phyloP scores from a whole-genome alignment of 1,140 invertebrate genomes.

The Tachypleus tridentatus region DNA sequence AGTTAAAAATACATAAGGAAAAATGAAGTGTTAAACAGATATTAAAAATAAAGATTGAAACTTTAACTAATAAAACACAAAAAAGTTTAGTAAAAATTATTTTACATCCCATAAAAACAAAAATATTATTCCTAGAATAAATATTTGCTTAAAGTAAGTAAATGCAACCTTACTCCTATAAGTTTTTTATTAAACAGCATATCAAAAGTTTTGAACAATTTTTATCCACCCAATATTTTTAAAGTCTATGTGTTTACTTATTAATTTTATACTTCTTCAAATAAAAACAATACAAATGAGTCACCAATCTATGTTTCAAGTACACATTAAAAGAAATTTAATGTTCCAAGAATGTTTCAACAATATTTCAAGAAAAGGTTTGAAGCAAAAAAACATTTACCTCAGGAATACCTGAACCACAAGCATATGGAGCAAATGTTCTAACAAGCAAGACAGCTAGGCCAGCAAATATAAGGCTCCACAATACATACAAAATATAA shows the following conservation, averaged over 20 bases:
- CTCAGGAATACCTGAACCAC: constrained; percentile 98
- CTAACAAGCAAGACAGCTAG: constrained; percentile 86
- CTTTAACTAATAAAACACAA: too few species aligned
- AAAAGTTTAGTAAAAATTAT: too few species aligned
- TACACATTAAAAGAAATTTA: not conserved
- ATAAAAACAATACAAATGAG: constrained; percentile 24
- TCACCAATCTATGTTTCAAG: constrained; percentile 4
- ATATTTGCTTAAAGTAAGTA: too few species aligned
- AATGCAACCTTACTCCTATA: too few species aligned
- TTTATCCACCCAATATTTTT: too few species aligned
- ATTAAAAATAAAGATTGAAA: too few species aligned
- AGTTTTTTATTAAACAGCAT: too few species aligned
- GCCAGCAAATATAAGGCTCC: constrained; percentile 83
- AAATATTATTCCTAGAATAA: too few species aligned
- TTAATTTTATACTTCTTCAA: constrained; percentile 16
- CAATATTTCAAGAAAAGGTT: not conserved
- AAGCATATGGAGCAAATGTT: constrained; percentile 99
- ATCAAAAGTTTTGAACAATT: too few species aligned
- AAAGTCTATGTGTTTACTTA: not conserved
- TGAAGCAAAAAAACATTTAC: constrained; percentile 37
- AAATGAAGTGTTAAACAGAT: too few species aligned
- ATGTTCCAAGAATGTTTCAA: constrained; percentile 9
- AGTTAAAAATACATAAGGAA: too few species aligned
- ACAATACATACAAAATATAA: constrained; percentile 87
- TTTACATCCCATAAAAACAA: too few species aligned